Evolutionary conservation across 2,797 vertebrate species (phyloP), one percentile per base, ranked within the genome.

Genomic region (Vultur gryphus): DNA sequence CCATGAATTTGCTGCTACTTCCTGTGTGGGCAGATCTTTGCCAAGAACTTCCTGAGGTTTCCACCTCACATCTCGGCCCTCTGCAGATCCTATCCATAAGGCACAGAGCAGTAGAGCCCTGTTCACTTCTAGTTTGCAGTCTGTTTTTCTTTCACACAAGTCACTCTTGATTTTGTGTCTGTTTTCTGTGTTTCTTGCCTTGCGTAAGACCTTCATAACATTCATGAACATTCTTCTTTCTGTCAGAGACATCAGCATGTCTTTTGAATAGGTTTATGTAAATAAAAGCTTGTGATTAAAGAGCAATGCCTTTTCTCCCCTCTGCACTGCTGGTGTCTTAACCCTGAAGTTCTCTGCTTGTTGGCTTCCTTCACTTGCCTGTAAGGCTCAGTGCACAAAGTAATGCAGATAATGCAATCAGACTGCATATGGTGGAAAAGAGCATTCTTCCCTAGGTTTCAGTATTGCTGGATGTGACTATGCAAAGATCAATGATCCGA

Each of bases 401-500:
- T 5, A 13, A 23, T 3, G 37, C 62, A 44, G 49, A 3, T 16
- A 13, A 7, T 2, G 17, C 31, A 1, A 0, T 25, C 25, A 3
- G 23, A 10, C 59, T 8, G 64, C 6, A 1, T 2, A 1, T 13
- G 54, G 65, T 24, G 61, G 18, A 17, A 26, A 44, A 37, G 46
- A 61, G n/a, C 26, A 1, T 48, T 11, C 17, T 64, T n/a, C 78
- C 61, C 35, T 5, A 6, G 37, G n/a, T 16, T 55, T 35, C 8
- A 5, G 2, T 19, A 11, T 3, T 33, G 55, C 75, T 49, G 89
- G 55, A n/a, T 48, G 43, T 10, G 10, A 19, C n/a, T 20, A 26
- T 20, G 61, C 41, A 25, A 8, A 46, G 31, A 37, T 51, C 20
- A 2, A 2, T 10, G 65, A 73, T 55, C 87, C 70, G 2, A 11